Conservation (phyloP, 37 sponge, comb jelly and placozoan species). For the Geodia barretti region DNA sequence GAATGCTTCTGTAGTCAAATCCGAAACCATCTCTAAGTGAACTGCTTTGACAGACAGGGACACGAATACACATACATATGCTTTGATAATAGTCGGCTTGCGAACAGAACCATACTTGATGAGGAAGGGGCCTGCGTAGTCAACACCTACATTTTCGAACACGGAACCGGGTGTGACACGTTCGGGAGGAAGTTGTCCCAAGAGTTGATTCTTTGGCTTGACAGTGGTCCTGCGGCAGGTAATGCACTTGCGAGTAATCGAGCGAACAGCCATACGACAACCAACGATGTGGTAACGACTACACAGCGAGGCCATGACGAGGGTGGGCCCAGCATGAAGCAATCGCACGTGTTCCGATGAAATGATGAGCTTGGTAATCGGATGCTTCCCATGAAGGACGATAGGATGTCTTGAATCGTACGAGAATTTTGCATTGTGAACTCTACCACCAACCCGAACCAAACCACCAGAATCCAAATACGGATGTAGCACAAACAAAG, state of each 20-base stretch:
- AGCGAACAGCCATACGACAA: conserved; percentile 21
- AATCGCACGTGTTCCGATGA: conserved; percentile 15
- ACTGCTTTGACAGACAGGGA: conserved; percentile 29
- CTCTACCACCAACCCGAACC: conserved; percentile 39
- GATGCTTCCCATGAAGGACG: conserved; percentile 41
- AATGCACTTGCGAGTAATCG: conserved; percentile 34
- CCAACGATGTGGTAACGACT: neutral
- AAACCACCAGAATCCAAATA: conserved; percentile 35
- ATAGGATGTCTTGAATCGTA: conserved; percentile 28
- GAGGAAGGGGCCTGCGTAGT: conserved; percentile 41
- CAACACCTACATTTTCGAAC: conserved; percentile 19
- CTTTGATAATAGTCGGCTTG: conserved; percentile 16
- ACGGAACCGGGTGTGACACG: conserved; percentile 13
- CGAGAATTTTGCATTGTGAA: conserved; percentile 15
- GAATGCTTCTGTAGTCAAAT: conserved; percentile 22
- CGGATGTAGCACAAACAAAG: neutral
- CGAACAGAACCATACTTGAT: conserved; percentile 23
- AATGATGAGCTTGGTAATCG: conserved; percentile 26
- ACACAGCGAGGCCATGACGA: conserved; percentile 8
- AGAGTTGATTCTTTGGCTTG: conserved; percentile 15
- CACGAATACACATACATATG: conserved; percentile 27
- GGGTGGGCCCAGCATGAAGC: conserved; percentile 41
- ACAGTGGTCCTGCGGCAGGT: conserved; percentile 29
- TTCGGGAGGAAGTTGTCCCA: conserved; percentile 29
- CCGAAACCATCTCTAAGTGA: conserved; percentile 30